Conservation (phyloP, 2,888 invertebrate species). For the Ochropleura leucogaster region DNA sequence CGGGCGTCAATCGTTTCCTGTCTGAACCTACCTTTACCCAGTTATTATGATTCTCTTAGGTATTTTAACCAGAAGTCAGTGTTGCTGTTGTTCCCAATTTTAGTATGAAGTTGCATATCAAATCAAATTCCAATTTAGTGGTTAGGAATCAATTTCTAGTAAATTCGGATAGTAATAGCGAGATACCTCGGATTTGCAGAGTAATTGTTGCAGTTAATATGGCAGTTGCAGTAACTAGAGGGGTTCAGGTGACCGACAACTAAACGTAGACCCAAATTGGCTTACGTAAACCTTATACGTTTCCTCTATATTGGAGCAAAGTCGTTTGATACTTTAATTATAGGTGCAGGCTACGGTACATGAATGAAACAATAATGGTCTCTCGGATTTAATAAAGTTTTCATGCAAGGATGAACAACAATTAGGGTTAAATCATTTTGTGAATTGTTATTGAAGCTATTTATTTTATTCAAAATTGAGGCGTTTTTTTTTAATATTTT, state of each 20-base stretch:
- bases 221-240: slow-evolving; percentile 19
- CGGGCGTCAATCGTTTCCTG: neutral
- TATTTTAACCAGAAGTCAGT: slow-evolving; percentile 31
- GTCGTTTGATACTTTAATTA: slow-evolving; percentile 25
- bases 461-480: too few species aligned
- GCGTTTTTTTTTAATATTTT: neutral
- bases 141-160: slow-evolving; percentile 19
- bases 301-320: neutral
- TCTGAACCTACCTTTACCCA: slow-evolving; percentile 16
- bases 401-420: neutral
- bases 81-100: slow-evolving; percentile 9
- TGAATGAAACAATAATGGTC: slow-evolving; percentile 9
- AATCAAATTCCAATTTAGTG: slow-evolving; percentile 19
- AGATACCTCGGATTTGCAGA: slow-evolving; percentile 22
- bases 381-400: neutral
- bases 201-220: slow-evolving; percentile 19
- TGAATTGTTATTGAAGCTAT: neutral
- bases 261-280: slow-evolving; percentile 14
- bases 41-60: slow-evolving; percentile 31
- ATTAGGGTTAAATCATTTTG: neutral
- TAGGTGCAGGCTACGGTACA: neutral
- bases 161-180: slow-evolving; percentile 10
- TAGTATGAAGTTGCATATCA: slow-evolving; percentile 18
- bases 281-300: neutral
- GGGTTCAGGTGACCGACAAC: slow-evolving; percentile 4